Percentiles rank a stretch among this genome's conserved stretches.
phyloP scores from a whole-genome alignment of 2,888 invertebrate genomes.

The Acanthococcus lagerstroemiae region DNA sequence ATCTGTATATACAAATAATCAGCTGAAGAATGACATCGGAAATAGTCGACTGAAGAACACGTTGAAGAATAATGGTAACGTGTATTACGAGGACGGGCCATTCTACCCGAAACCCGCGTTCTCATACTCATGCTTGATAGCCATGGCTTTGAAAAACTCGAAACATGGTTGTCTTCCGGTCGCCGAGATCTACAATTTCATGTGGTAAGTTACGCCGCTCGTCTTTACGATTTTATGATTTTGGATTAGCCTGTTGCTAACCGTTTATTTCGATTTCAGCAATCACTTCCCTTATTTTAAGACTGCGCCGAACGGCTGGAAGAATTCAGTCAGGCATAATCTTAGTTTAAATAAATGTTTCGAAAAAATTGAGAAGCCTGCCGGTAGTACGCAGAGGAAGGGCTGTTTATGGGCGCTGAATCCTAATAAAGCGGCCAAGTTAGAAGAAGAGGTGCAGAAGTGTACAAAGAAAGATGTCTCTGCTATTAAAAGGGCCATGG shows the following conservation, averaged over 20 bases:
- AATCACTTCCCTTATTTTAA: constrained; percentile 98
- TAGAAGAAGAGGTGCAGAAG: constrained; percentile 96
- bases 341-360: constrained; percentile 96
- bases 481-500: constrained; percentile 87
- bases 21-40: constrained; percentile 1
- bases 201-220: constrained; percentile 64
- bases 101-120: constrained; percentile 89
- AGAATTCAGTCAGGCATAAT: constrained; percentile 96
- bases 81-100: constrained; percentile 9
- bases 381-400: constrained; percentile 52
- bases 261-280: constrained; percentile 56
- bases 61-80: neutral
- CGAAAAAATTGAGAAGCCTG: constrained; percentile 93
- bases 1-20: neutral
- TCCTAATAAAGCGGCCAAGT: constrained; percentile 85
- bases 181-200: constrained; percentile 96
- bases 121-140: constrained; percentile 95
- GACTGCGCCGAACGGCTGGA: constrained; percentile 97
- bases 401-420: constrained; percentile 95
- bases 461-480: constrained; percentile 93
- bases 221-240: neutral
- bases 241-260: constrained; percentile 28
- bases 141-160: constrained; percentile 95
- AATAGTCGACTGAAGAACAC: neutral
- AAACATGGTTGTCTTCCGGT: constrained; percentile 88